These are phyloP conservation scores for Zootermopsis nevadensis DNA, from an alignment of 2,888 invertebrate genomes.

Conservation along the genomic window DNA sequence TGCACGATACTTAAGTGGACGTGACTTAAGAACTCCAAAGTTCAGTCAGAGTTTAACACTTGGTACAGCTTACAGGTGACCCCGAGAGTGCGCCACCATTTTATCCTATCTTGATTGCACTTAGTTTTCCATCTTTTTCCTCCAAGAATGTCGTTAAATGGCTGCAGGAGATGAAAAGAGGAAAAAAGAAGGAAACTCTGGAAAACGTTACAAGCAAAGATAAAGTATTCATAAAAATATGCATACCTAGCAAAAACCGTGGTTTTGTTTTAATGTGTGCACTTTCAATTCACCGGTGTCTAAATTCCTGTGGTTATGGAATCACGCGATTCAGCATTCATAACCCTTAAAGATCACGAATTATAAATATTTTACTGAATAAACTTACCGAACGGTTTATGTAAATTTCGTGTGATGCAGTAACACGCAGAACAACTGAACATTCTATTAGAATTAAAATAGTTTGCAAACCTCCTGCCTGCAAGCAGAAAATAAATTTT, in stretches of 20 bases:
- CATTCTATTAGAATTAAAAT: no score
- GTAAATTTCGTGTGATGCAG: no score
- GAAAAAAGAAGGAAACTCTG: background rate
- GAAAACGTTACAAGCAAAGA: constrained; percentile 5
- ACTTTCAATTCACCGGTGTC: background rate
- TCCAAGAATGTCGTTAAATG: background rate
- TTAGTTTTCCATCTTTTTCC: background rate
- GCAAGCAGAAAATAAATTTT: no score
- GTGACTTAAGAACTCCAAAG: background rate
- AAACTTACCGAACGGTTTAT: no score
- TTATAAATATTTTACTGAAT: no score
- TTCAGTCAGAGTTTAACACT: constrained; percentile 2
- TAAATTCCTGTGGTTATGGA: background rate
- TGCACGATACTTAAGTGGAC: background rate
- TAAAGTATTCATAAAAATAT: constrained; percentile 11
- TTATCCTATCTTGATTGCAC: background rate
- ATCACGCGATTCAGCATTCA: background rate
- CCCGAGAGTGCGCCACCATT: constrained; percentile 22
- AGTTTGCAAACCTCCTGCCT: no score
- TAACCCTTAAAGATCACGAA: no score
- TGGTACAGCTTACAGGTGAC: constrained; percentile 22
- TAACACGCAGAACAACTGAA: no score
- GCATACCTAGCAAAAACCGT: background rate
- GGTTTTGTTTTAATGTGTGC: constrained; percentile 8
- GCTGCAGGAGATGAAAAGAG: background rate